phyloP scores from a whole-genome alignment of 2,888 invertebrate genomes.

The Volucella bombylans region DNA sequence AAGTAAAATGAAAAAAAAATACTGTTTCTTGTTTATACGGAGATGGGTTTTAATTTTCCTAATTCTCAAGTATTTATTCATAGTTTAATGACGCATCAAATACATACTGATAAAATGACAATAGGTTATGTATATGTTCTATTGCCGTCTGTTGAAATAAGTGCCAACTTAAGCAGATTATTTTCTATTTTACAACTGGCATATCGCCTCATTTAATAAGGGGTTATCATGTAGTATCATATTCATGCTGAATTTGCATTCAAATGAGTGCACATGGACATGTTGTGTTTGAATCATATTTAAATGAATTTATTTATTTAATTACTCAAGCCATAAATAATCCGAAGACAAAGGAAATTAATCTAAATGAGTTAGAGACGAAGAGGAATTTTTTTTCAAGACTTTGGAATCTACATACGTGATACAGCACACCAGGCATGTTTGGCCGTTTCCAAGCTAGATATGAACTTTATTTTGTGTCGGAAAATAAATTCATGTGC shows the following conservation, averaged over 20 bases:
- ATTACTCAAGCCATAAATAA: not conserved
- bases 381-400: not conserved
- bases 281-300: not conserved
- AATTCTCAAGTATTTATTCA: not conserved
- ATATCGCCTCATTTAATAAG: conserved; percentile 14
- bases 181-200: conserved; percentile 12
- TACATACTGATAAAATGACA: conserved; percentile 29
- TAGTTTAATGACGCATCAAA: not conserved
- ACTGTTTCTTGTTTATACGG: conserved; percentile 19
- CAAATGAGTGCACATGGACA: not conserved
- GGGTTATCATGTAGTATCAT: conserved; percentile 38
- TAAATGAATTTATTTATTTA: not conserved
- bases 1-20: conserved; percentile 8
- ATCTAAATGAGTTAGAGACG: not conserved
- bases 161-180: conserved; percentile 15
- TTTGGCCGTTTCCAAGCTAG: no score
- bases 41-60: not conserved
- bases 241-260: conserved; percentile 21
- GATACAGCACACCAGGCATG: no score
- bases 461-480: no score
- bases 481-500: not conserved
- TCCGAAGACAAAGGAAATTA: not conserved
- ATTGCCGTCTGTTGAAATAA: conserved; percentile 9
- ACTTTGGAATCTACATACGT: not conserved
- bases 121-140: conserved; percentile 19